phyloP scores from a whole-genome alignment of 64 coral and sea anemone genomes.

The Pocillopora damicornis region DNA sequence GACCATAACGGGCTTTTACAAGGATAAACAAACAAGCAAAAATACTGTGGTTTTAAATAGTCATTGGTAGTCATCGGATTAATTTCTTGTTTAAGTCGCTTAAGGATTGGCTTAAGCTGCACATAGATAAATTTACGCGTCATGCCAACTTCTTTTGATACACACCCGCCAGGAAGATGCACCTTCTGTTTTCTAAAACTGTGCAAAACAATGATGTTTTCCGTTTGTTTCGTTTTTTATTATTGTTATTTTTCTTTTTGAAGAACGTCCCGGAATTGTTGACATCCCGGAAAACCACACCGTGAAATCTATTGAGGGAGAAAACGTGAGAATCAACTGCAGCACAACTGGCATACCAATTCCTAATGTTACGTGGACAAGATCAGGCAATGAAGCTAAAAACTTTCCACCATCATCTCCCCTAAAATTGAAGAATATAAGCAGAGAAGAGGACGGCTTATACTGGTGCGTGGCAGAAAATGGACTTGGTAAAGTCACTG shows the following conservation, averaged over 20 bases:
- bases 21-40: too few relatives aligned
- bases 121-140: too few relatives aligned
- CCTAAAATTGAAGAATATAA: neutral
- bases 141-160: too few relatives aligned
- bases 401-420: neutral
- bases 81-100: too few relatives aligned
- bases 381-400: neutral
- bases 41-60: too few relatives aligned
- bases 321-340: neutral
- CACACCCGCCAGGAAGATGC: too few relatives aligned
- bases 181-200: too few relatives aligned
- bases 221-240: neutral
- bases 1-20: too few relatives aligned
- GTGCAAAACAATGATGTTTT: neutral
- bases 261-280: neutral
- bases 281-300: conserved; percentile 1
- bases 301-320: neutral
- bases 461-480: conserved; percentile 17
- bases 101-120: too few relatives aligned
- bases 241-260: neutral
- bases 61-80: too few relatives aligned
- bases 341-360: neutral
- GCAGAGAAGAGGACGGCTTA: neutral
- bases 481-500: neutral
- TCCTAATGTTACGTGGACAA: conserved; percentile 5